Conservation (phyloP, 2,113 vertebrate species). For the Euleptes europaea region DNA sequence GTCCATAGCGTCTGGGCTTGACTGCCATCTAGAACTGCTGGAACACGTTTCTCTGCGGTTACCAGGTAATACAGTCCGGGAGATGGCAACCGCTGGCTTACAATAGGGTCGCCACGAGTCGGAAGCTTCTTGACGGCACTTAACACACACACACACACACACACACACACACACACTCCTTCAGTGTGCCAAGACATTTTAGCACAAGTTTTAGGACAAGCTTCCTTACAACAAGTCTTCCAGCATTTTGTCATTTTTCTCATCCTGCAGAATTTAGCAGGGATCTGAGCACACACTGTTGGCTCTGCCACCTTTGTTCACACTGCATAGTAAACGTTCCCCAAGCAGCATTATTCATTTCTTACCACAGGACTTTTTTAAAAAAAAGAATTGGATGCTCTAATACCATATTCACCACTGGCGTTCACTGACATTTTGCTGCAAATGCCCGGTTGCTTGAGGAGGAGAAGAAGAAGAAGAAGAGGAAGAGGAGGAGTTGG, state of each 20-base stretch:
- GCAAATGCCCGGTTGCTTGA: conserved; percentile 41
- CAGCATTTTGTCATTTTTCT: neutral
- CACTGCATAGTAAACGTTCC: neutral
- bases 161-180: too few species aligned
- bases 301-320: neutral
- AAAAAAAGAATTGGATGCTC: conserved; percentile 33
- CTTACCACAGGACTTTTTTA: conserved; percentile 11
- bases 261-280: neutral
- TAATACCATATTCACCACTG: conserved; percentile 37
- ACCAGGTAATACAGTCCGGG: too few species aligned
- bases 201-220: too few species aligned
- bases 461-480: too few species aligned
- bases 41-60: too few species aligned
- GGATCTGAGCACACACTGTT: neutral
- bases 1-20: too few species aligned
- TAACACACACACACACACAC: too few species aligned
- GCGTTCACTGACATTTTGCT: neutral
- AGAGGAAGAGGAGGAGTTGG: conserved; percentile 49
- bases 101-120: too few species aligned
- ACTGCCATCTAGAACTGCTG: too few species aligned
- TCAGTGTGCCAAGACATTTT: neutral
- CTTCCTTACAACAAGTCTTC: neutral
- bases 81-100: too few species aligned
- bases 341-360: conserved; percentile 41
- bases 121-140: too few species aligned